A percentile compares a stretch with the other conserved stretches of the same genome.
Conservation (phyloP, 2,113 vertebrate species). For the Asarcornis scutulata region DNA sequence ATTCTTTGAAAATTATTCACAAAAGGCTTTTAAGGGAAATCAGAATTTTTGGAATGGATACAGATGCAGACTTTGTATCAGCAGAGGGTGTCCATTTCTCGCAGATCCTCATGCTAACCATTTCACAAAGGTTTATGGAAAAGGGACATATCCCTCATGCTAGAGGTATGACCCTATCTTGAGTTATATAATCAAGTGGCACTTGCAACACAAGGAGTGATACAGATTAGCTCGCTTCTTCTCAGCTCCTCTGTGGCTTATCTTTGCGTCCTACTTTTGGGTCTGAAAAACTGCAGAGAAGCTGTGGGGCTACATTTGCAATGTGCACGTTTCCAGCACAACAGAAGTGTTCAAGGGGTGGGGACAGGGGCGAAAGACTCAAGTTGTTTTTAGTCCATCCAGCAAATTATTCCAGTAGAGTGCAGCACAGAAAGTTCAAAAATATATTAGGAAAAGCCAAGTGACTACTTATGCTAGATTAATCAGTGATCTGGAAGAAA, state of each 20-base stretch:
- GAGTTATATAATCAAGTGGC: background rate
- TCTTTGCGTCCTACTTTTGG: background rate
- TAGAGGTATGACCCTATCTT: background rate
- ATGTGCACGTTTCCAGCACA: background rate
- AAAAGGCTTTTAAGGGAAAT: background rate
- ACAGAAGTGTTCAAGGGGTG: background rate
- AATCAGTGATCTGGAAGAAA: background rate
- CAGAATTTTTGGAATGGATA: background rate
- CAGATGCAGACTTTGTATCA: background rate
- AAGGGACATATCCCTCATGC: background rate
- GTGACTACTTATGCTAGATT: background rate
- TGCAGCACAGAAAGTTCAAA: background rate
- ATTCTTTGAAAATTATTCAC: background rate
- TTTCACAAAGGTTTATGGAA: background rate
- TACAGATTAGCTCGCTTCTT: background rate
- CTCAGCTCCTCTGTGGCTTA: background rate
- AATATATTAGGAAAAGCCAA: background rate
- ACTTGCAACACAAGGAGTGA: background rate
- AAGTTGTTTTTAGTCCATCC: background rate
- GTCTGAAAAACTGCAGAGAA: background rate
- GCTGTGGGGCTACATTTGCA: background rate
- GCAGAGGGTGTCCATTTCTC: background rate
- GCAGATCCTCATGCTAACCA: background rate
- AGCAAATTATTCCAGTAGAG: background rate
- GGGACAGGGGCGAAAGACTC: background rate